These are phyloP conservation scores for Poecilus cupreus DNA, from an alignment of 2,888 invertebrate species.

Conservation along the genomic window DNA sequence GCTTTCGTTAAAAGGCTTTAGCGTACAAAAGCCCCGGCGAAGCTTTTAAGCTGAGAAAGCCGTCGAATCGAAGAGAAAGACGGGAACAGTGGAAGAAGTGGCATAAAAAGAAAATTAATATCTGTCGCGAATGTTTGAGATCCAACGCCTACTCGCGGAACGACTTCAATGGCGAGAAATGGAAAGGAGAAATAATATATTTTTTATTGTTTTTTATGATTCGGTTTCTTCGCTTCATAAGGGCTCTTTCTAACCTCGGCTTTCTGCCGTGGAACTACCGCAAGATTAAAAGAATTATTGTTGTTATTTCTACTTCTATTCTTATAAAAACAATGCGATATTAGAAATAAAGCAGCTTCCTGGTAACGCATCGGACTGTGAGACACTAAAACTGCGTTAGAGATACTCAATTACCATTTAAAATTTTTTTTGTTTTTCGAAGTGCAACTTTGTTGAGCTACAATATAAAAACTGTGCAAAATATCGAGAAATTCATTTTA, in stretches of 20 bases:
- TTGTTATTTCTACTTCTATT: too few species aligned
- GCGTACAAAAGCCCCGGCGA: conserved; percentile 35
- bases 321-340: too few species aligned
- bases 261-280: neutral
- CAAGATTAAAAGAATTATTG: too few species aligned
- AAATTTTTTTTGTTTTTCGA: too few species aligned
- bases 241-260: neutral
- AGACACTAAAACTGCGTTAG: too few species aligned
- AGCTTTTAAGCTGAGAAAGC: conserved; percentile 39
- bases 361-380: too few species aligned
- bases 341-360: too few species aligned
- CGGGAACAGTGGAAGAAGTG: conserved; percentile 18
- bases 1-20: conserved; percentile 22
- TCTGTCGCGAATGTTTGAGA: conserved; percentile 43
- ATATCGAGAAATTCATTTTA: too few species aligned
- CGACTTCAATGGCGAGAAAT: neutral
- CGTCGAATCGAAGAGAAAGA: neutral
- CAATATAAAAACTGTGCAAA: too few species aligned
- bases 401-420: too few species aligned
- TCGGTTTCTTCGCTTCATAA: neutral
- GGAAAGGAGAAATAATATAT: neutral
- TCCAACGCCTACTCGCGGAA: neutral
- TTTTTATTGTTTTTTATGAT: conserved; percentile 27
- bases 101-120: conserved; percentile 57
- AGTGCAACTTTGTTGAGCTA: too few species aligned